Conservation (phyloP, 2,113 vertebrate species). For the Scytalopus superciliaris region DNA sequence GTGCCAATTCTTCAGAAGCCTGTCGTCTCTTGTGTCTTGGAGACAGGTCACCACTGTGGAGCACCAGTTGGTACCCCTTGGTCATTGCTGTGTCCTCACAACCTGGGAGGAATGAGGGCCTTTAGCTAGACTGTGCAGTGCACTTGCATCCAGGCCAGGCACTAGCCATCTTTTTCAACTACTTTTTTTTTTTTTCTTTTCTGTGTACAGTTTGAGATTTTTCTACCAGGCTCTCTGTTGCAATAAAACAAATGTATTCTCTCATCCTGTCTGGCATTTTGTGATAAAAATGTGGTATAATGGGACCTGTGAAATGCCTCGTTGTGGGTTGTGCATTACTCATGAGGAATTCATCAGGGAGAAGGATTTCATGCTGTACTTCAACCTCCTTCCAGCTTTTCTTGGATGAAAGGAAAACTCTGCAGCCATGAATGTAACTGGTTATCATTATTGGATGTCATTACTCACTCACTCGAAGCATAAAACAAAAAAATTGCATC, state of each 20-base stretch:
- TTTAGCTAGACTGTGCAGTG: not conserved
- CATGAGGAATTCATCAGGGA: not conserved
- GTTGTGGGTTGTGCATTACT: not conserved
- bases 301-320: not conserved
- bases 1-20: not conserved
- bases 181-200: not conserved
- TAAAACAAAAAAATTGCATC: constrained; percentile 40
- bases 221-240: constrained; percentile 25
- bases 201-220: not conserved
- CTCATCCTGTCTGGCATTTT: constrained; percentile 12
- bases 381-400: constrained; percentile 26
- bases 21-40: not conserved
- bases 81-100: not conserved
- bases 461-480: constrained; percentile 16
- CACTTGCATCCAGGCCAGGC: not conserved
- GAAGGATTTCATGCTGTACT: constrained; percentile 35
- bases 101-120: not conserved
- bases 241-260: constrained; percentile 36
- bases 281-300: not conserved
- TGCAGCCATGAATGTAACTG: constrained; percentile 27
- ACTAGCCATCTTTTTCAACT: not conserved
- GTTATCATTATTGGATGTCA: constrained; percentile 53
- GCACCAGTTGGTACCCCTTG: not conserved
- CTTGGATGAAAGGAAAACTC: constrained; percentile 27
- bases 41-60: not conserved